Conservation (phyloP, 2,888 invertebrate genomes). For the Schizaphis graminum region DNA sequence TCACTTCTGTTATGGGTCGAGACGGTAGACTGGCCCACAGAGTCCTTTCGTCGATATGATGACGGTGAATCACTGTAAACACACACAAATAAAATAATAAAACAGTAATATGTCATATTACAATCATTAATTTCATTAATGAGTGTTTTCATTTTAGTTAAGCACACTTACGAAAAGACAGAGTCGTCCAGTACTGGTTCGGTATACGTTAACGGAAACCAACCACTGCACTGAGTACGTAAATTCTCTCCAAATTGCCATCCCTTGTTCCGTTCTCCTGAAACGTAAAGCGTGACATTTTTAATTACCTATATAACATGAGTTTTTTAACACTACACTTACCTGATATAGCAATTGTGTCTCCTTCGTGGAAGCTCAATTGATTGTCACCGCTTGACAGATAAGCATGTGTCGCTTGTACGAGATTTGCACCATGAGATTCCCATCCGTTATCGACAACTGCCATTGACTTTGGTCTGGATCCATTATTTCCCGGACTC, state of each 20-base stretch:
- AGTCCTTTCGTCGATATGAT: constrained; percentile 67
- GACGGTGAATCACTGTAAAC: constrained; percentile 67
- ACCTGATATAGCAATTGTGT: constrained; percentile 87
- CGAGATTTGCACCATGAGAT: constrained; percentile 55
- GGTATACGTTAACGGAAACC: constrained; percentile 97
- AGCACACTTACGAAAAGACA: constrained; percentile 73
- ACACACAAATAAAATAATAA: constrained; percentile 10
- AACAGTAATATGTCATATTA: neutral
- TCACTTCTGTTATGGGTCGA: constrained; percentile 53
- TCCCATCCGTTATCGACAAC: constrained; percentile 72
- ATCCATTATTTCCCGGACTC: constrained; percentile 42
- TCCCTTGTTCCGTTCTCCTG: constrained; percentile 89
- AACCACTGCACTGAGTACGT: constrained; percentile 91
- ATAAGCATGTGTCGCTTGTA: constrained; percentile 85
- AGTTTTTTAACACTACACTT: constrained; percentile 67
- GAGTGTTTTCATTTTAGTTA: neutral
- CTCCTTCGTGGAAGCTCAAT: constrained; percentile 91
- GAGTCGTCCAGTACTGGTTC: constrained; percentile 75
- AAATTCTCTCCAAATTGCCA: constrained; percentile 98
- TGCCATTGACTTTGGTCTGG: constrained; percentile 71
- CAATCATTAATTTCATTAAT: neutral
- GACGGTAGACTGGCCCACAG: constrained; percentile 53
- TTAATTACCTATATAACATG: neutral
- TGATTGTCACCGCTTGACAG: constrained; percentile 91
- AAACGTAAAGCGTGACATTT: constrained; percentile 39